Percentiles rank a stretch among this genome's conserved stretches.
phyloP scores from a whole-genome alignment of 2,888 invertebrate genomes.

The Phengaris arion region DNA sequence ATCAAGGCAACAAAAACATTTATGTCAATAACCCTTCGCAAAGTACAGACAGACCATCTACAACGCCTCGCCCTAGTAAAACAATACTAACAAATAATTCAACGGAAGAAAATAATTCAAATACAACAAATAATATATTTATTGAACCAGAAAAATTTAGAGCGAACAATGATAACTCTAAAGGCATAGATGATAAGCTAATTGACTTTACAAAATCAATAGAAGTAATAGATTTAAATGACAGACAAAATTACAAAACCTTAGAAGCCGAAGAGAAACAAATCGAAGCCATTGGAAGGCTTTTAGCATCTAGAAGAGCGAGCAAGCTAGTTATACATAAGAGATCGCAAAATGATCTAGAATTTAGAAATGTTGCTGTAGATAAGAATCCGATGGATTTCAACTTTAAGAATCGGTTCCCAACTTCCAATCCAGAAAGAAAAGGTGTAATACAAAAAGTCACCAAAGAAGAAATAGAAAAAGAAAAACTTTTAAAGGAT shows the following conservation, averaged over 20 bases:
- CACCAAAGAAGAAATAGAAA: constrained; percentile 68
- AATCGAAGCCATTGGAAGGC: constrained; percentile 72
- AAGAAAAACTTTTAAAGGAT: constrained; percentile 55
- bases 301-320: constrained; percentile 64
- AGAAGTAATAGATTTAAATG: constrained; percentile 71
- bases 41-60: constrained; percentile 27
- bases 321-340: constrained; percentile 65
- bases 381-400: constrained; percentile 63
- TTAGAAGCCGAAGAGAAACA: constrained; percentile 73
- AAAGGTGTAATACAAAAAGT: constrained; percentile 66
- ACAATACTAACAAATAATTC: constrained; percentile 32
- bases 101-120: constrained; percentile 42
- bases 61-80: constrained; percentile 40
- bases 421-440: constrained; percentile 52
- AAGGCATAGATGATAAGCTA: constrained; percentile 70
- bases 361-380: constrained; percentile 60
- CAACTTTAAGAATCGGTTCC: constrained; percentile 65
- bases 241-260: constrained; percentile 63
- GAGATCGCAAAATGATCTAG: constrained; percentile 65
- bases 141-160: constrained; percentile 47
- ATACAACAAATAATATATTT: constrained; percentile 49
- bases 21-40: background rate
- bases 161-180: constrained; percentile 51
- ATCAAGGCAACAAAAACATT: background rate
- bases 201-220: constrained; percentile 66